Base-by-base conservation (phyloP, 2,888 invertebrate species). In the Drosophila lacicola region DNA sequence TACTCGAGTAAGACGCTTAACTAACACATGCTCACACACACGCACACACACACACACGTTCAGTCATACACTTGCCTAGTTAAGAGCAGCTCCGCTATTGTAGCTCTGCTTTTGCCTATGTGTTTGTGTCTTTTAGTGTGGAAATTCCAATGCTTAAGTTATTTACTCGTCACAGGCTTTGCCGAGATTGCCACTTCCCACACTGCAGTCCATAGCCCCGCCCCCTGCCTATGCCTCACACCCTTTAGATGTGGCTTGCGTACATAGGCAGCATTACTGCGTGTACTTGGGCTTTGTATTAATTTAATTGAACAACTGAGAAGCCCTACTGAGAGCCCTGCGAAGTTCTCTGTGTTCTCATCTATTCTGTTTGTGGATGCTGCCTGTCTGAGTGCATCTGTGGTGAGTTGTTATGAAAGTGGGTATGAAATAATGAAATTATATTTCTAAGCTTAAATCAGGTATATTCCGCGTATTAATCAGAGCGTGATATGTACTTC, bases 1-100 rank as follows among this genome's bases (percentile, higher is more conserved):
- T 83, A 88, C 84, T 70, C 81, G 60, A 83, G 88, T 83, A 88
- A 83, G 87, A 83, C 73, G 89, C 87, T 87, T 86, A 88, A 72
- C 78, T 64, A 57, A 74, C 72, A 63, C 68, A 62, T 50, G 45
- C 75, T 14, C 50, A 46, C 4, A 47, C 66, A 34, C 36, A 10
- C 33, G 45, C 50, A 44, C 45, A n/a, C 46, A 8, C 53, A 33
- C 39, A 19, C 41, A 42, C 50, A 14, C 37, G 17, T 17, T 1
- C 25, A 44, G 39, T 44, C 39, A 34, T 25, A 3, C 29, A 39
- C 36, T 34, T 45, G n/a, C 41, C 25, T 33, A 34, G 57, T 74
- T 36, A 39, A 46, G 53, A 50, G 64, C 29, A 54, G 46, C 47
- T 25, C n/a, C 34, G 36, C 34, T 33, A 21, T 55, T 78, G 55